Evolutionary conservation across 2,797 vertebrate species (phyloP).

Genomic region (Borostomias antarcticus): DNA sequence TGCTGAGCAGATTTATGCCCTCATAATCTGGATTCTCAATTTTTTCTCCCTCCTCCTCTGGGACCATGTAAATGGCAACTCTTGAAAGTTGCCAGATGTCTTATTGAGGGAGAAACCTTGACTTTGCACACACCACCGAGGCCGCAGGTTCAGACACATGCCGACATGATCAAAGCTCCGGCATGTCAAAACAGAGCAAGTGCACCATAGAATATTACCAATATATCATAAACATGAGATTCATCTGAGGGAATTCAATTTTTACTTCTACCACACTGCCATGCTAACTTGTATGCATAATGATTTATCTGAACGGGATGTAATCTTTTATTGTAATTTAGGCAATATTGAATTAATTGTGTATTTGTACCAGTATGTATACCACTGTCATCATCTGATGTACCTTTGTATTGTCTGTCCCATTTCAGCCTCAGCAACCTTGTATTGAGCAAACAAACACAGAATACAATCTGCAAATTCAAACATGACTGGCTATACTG

Average conservation of each 20-base stretch:
- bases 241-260: neutral
- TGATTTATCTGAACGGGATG: conserved; percentile 6
- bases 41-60: conserved; percentile 16
- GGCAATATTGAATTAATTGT: neutral
- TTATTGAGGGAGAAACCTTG: conserved; percentile 50
- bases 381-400: too few relatives aligned
- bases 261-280: neutral
- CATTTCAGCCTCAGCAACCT: too few relatives aligned
- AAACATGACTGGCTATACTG: too few relatives aligned
- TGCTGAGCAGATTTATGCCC: conserved; percentile 62
- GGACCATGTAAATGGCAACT: conserved; percentile 41
- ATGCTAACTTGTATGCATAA: neutral
- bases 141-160: neutral
- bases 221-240: neutral
- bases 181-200: conserved; percentile 32
- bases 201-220: conserved; percentile 26
- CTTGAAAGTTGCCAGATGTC: conserved; percentile 49
- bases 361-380: too few relatives aligned
- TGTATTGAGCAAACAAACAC: too few relatives aligned
- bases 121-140: conserved; percentile 26
- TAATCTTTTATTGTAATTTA: neutral
- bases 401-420: neutral
- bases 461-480: too few relatives aligned
- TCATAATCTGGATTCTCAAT: conserved; percentile 49
- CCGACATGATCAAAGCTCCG: conserved; percentile 30